These are phyloP conservation scores for Cyaniris semiargus DNA, from an alignment of 2,888 invertebrate genomes.

Conservation along the genomic window DNA sequence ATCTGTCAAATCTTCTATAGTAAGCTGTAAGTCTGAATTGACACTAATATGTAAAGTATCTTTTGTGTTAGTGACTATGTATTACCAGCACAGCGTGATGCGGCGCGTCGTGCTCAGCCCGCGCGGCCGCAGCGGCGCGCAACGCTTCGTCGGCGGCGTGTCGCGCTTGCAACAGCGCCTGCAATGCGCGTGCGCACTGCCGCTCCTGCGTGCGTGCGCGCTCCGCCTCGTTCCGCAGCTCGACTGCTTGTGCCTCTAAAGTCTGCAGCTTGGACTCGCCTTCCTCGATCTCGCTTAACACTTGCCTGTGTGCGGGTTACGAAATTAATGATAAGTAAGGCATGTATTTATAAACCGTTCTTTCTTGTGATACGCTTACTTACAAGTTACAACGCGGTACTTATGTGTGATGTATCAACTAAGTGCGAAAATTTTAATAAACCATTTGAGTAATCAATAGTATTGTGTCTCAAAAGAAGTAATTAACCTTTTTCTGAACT, in stretches of 20 bases:
- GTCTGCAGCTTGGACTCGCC: conserved; percentile 51
- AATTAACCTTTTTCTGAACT: neutral
- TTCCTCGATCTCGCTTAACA: conserved; percentile 61
- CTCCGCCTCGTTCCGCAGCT: conserved; percentile 55
- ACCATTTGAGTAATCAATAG: too few relatives aligned
- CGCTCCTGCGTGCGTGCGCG: conserved; percentile 57
- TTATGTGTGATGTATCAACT: too few relatives aligned
- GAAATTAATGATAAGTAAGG: too few relatives aligned
- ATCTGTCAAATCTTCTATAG: too few relatives aligned
- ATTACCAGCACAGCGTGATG: conserved; percentile 58
- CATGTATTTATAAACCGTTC: too few relatives aligned
- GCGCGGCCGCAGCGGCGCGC: conserved; percentile 47
- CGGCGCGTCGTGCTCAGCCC: conserved; percentile 55
- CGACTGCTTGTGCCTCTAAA: conserved; percentile 57
- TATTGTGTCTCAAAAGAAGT: too few relatives aligned
- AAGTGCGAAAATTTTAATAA: too few relatives aligned
- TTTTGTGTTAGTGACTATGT: neutral
- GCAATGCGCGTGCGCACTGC: conserved; percentile 50
- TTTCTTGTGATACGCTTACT: too few relatives aligned
- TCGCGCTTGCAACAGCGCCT: conserved; percentile 47
- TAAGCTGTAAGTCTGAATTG: too few relatives aligned
- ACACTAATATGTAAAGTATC: too few relatives aligned
- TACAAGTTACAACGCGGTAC: too few relatives aligned
- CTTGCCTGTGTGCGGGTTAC: conserved; percentile 48
- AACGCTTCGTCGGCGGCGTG: conserved; percentile 48